Conservation (phyloP, 2,113 vertebrate genomes). For the Apeltes quadracus region DNA sequence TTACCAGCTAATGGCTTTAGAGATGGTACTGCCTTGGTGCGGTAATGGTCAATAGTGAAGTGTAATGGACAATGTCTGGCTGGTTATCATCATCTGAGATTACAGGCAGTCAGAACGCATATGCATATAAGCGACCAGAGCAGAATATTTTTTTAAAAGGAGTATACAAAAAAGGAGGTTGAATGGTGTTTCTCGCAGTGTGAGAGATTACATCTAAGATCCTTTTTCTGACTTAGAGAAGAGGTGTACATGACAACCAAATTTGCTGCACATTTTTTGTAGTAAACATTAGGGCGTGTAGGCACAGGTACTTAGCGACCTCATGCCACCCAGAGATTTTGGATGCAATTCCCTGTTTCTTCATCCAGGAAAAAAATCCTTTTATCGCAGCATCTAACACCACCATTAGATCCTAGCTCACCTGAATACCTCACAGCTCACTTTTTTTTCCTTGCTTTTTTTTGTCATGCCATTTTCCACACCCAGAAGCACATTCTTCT, state of each 20-base stretch:
- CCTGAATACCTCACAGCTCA: conserved; percentile 22
- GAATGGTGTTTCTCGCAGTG: not conserved
- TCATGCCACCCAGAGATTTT: conserved; percentile 62
- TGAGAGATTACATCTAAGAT: conserved; percentile 8
- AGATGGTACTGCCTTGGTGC: conserved; percentile 61
- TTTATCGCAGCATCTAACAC: conserved; percentile 44
- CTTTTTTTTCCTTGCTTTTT: not conserved
- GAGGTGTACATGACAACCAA: conserved; percentile 43
- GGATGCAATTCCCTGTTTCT: conserved; percentile 16
- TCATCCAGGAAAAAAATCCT: conserved; percentile 20
- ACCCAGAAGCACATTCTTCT: conserved; percentile 15
- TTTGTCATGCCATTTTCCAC: conserved; percentile 32
- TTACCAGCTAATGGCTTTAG: conserved; percentile 72
- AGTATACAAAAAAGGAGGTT: not conserved
- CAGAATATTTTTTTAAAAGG: conserved; percentile 5
- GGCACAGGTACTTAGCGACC: conserved; percentile 51
- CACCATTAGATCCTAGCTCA: conserved; percentile 14
- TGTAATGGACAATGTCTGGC: conserved; percentile 50
- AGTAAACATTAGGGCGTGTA: conserved; percentile 57
- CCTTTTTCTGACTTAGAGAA: conserved; percentile 26
- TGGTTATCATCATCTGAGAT: conserved; percentile 55
- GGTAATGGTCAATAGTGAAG: conserved; percentile 54
- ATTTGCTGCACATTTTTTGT: conserved; percentile 57
- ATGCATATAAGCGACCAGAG: conserved; percentile 27
- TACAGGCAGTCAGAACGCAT: conserved; percentile 1